Percentiles rank a stretch among this genome's conserved stretches.
Evolutionary conservation across 2,797 vertebrate genomes (phyloP).

Genomic region (Tragelaphus eurycerus): DNA sequence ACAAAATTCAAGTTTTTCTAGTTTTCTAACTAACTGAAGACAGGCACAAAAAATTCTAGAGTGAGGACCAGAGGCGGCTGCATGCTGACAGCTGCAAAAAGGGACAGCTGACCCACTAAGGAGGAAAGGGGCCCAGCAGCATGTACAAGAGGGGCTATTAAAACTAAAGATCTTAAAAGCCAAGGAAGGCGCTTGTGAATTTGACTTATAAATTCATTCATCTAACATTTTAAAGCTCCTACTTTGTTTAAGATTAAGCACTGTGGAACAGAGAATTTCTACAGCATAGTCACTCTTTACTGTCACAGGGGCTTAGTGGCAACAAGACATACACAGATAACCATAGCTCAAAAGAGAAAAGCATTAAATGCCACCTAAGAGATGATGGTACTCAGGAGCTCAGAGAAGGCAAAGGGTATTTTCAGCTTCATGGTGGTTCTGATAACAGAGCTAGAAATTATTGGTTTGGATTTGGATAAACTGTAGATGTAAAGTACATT

Average conservation of each 20-base stretch:
- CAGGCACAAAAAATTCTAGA: background rate
- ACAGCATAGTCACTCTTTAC: background rate
- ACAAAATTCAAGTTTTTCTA: constrained; percentile 29
- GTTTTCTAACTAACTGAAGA: background rate
- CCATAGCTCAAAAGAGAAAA: background rate
- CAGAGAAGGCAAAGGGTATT: background rate
- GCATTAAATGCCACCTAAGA: background rate
- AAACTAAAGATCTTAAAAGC: background rate
- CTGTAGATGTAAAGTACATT: background rate
- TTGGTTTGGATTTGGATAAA: background rate
- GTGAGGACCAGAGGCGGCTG: background rate
- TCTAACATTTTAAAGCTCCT: background rate
- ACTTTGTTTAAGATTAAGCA: constrained; percentile 14
- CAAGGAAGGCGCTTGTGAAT: background rate
- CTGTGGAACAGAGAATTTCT: background rate
- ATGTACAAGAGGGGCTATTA: background rate
- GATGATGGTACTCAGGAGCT: background rate
- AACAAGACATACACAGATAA: background rate
- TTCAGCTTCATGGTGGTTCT: background rate
- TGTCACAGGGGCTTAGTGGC: background rate
- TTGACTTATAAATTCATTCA: background rate
- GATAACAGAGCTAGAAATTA: background rate
- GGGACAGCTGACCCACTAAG: background rate
- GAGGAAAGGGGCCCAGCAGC: background rate
- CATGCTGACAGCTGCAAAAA: background rate